Conservation (phyloP, 2,888 invertebrate species). For the Lordiphosa andalusiaca region DNA sequence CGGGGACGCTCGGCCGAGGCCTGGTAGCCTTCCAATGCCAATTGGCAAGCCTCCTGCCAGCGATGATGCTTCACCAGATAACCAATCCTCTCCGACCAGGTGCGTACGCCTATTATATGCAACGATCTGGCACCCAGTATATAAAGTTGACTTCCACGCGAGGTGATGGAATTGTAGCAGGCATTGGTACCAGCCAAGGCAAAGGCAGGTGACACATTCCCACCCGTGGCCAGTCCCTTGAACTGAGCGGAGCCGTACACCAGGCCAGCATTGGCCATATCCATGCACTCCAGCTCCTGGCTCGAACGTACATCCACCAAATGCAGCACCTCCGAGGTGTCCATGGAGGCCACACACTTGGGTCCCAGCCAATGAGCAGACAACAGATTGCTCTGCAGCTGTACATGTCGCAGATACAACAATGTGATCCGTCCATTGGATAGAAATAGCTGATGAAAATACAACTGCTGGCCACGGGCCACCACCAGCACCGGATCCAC, state of each 20-base stretch:
- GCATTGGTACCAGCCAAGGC: conserved; percentile 83
- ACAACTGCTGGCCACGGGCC: conserved; percentile 90
- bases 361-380: conserved; percentile 91
- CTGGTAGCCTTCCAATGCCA: conserved; percentile 81
- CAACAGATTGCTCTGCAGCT: conserved; percentile 86
- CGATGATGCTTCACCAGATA: conserved; percentile 83
- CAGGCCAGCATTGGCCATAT: conserved; percentile 89
- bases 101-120: conserved; percentile 83
- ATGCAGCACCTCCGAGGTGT: conserved; percentile 90
- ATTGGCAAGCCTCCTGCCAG: conserved; percentile 83
- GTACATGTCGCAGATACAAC: conserved; percentile 86
- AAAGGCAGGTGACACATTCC: conserved; percentile 89
- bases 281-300: conserved; percentile 91
- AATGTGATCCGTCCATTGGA: conserved; percentile 82
- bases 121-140: conserved; percentile 85
- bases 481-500: conserved; percentile 94
- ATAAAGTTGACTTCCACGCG: conserved; percentile 85
- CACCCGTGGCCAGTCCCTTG: conserved; percentile 96
- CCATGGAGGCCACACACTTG: conserved; percentile 90
- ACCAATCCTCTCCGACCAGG: conserved; percentile 85
- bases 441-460: conserved; percentile 87
- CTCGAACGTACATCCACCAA: conserved; percentile 94
- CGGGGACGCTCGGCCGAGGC: conserved; percentile 78
- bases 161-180: conserved; percentile 87
- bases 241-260: conserved; percentile 93